phyloP scores from a whole-genome alignment of 2,113 vertebrate species.

The Rhynchomys soricoides region DNA sequence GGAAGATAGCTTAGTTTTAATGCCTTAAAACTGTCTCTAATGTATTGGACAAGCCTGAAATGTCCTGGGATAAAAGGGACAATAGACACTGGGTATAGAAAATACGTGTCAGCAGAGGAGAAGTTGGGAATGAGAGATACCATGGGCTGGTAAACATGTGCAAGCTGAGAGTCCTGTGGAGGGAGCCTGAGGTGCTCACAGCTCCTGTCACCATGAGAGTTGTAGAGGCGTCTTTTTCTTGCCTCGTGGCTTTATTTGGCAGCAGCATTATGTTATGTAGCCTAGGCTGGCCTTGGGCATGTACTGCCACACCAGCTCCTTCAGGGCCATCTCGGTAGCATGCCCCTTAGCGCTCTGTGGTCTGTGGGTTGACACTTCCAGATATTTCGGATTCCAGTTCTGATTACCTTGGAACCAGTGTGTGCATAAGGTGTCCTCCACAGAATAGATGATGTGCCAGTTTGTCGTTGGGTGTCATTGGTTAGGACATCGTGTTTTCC shows the following conservation, averaged over 20 bases:
- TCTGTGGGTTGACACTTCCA: not conserved
- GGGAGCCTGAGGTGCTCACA: no score
- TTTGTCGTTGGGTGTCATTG: not conserved
- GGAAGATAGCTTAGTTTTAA: no score
- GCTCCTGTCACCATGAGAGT: rapidly evolving
- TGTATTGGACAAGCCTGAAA: rapidly evolving
- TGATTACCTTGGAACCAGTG: not conserved
- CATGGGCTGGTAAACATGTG: not conserved
- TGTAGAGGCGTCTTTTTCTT: not conserved
- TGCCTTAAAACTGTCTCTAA: rapidly evolving
- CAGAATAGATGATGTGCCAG: no score
- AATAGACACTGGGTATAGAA: no score
- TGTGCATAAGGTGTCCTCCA: not conserved
- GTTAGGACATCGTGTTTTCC: no score
- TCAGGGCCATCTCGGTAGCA: not conserved
- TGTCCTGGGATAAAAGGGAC: rapidly evolving
- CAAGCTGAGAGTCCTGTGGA: not conserved
- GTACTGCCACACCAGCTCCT: no score
- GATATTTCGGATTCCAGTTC: not conserved
- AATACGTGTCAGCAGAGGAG: not conserved
- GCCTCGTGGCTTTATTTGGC: not conserved
- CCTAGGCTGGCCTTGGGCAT: not conserved
- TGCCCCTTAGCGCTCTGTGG: not conserved
- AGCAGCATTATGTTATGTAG: not conserved
- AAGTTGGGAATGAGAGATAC: not conserved